A percentile compares a stretch with the other conserved stretches of the same genome.
These are phyloP conservation scores for Dendrocopos noguchii DNA, from an alignment of 2,113 vertebrate genomes.

Conservation along the genomic window DNA sequence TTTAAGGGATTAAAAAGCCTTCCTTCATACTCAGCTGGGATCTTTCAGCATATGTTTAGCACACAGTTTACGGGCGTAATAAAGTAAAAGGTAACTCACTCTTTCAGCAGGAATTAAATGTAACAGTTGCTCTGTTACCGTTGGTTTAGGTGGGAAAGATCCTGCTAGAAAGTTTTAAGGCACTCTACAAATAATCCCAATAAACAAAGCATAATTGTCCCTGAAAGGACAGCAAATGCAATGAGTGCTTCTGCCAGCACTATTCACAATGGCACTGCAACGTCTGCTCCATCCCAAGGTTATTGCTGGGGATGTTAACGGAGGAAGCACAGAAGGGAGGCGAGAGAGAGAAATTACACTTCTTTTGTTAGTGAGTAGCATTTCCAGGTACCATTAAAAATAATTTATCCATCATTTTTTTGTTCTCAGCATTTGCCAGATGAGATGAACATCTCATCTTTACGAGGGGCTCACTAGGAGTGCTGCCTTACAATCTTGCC, in stretches of 20 bases:
- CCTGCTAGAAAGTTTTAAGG: slow-evolving; percentile 30
- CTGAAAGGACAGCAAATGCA: neutral
- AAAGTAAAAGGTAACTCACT: slow-evolving; percentile 54
- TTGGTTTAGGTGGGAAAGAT: slow-evolving; percentile 42
- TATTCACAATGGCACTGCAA: neutral
- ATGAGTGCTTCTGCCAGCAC: neutral
- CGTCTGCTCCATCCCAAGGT: neutral
- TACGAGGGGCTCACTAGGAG: slow-evolving; percentile 5
- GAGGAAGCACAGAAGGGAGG: neutral
- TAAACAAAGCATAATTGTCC: neutral
- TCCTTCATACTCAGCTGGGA: neutral
- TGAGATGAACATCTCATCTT: slow-evolving; percentile 11
- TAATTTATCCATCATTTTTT: neutral
- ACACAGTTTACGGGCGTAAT: neutral
- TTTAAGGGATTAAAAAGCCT: neutral
- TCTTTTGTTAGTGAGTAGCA: neutral
- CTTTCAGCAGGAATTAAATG: slow-evolving; percentile 42
- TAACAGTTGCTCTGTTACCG: slow-evolving; percentile 33
- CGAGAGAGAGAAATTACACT: neutral
- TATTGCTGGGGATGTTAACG: neutral
- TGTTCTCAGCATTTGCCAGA: slow-evolving; percentile 1
- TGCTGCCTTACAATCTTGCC: neutral
- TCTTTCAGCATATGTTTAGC: neutral
- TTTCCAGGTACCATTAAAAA: slow-evolving; percentile 28
- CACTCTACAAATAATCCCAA: slow-evolving; percentile 25